Evolutionary conservation across 2,113 vertebrate genomes (phyloP).

Genomic region (Mugil cephalus): DNA sequence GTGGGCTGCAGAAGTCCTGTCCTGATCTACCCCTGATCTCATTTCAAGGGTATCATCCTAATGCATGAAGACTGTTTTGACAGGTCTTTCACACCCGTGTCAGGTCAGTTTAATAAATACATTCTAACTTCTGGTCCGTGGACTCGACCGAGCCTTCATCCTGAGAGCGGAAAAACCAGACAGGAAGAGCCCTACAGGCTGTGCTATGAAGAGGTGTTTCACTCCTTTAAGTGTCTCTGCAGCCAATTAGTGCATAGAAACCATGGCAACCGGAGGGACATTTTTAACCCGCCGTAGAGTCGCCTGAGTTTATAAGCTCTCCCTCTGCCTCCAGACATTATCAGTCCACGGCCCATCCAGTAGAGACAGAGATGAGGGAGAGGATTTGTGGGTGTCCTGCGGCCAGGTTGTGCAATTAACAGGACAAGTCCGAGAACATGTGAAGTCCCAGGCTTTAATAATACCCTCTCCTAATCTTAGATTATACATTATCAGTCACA

Average conservation of each 20-base stretch:
- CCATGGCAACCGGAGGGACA: slow-evolving; percentile 34
- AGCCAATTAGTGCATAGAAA: slow-evolving; percentile 49
- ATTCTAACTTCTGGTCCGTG: neutral
- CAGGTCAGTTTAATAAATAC: neutral
- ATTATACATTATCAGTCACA: slow-evolving; percentile 36
- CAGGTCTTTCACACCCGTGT: slow-evolving; percentile 4
- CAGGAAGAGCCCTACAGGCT: slow-evolving; percentile 3
- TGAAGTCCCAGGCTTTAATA: slow-evolving; percentile 50
- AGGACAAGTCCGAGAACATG: slow-evolving; percentile 50
- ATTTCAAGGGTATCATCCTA: neutral
- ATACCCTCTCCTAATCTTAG: slow-evolving; percentile 44
- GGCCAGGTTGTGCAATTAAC: slow-evolving; percentile 65
- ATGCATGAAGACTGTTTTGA: slow-evolving; percentile 7
- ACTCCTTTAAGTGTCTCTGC: slow-evolving; percentile 39
- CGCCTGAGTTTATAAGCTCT: slow-evolving; percentile 50
- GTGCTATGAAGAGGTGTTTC: neutral
- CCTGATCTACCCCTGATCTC: neutral
- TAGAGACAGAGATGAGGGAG: slow-evolving; percentile 42
- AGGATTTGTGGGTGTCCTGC: slow-evolving; percentile 57
- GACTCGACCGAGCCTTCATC: slow-evolving; percentile 3
- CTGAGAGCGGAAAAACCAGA: neutral
- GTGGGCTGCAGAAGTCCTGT: neutral
- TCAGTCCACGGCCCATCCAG: slow-evolving; percentile 18
- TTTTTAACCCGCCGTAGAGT: slow-evolving; percentile 36
- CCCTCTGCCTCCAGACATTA: slow-evolving; percentile 43